Evolutionary conservation across 1,140 invertebrate genomes (phyloP), one percentile per base, ranked within the genome.

Genomic region (Octopus bimaculoides): DNA sequence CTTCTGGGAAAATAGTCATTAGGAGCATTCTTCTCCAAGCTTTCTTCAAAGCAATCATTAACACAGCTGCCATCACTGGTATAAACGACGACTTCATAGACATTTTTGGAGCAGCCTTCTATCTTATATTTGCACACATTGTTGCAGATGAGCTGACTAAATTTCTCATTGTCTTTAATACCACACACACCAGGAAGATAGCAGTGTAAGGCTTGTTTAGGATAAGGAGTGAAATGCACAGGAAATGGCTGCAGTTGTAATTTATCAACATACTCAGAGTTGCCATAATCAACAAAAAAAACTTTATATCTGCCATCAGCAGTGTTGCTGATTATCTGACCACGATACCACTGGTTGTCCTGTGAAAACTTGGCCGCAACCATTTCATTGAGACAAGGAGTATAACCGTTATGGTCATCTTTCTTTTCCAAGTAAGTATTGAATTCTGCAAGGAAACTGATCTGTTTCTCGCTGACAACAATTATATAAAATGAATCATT

Each of bases 251-350:
- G 66, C 26, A 71, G 66, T 12, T 71, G 66, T 14, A 6, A 1
- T 71, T 14, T 5, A 6, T 14, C 9, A n/a, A 82, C 77, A 73
- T 17, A 66, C n/a, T 76, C 79, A 7, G 53, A 66, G 55, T 82
- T 82, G n/a, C 81, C 81, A 79, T 80, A 82, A 54, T 82, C 81
- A 41, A 82, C 66, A 55, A 82, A 80, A 20, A 69, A 56, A 2
- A 82, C 77, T 26, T n/a, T 77, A 26, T 52, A 80, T 8, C n/a
- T 78, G 9, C 55, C 56, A 1, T 78, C 41, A 12, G 66, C 77
- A 20, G 54, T 54, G 14, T 76, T 77, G 3, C 41, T 77, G 5
- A 71, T 41, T 5, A 80, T 77, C 26, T 75, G n/a, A n/a, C 54
- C 81, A 41, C 81, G 77, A 76, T 82, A 80, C 81, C 81, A 82